Conservation (phyloP, 2,888 invertebrate genomes). For the Thymelicus sylvestris region DNA sequence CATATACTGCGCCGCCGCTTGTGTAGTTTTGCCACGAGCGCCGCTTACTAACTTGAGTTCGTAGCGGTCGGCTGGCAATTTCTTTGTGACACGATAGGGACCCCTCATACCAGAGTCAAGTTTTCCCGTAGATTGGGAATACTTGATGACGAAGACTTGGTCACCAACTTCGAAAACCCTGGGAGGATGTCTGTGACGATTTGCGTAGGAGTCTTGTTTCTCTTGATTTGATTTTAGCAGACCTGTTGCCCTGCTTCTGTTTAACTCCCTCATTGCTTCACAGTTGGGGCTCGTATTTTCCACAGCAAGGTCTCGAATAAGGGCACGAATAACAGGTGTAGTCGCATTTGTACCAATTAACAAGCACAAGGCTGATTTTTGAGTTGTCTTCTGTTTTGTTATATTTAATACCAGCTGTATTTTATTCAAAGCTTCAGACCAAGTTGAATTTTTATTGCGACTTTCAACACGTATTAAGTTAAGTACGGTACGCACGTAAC, state of each 20-base stretch:
- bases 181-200: background rate
- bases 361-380: too few species aligned
- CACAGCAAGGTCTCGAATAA: too few species aligned
- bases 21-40: background rate
- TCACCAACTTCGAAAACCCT: background rate
- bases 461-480: too few species aligned
- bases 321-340: too few species aligned
- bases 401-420: too few species aligned
- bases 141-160: background rate
- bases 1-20: constrained; percentile 8
- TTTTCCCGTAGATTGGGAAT: constrained; percentile 1
- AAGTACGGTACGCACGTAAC: too few species aligned
- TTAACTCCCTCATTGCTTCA: background rate
- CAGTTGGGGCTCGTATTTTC: too few species aligned
- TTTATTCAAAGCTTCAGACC: too few species aligned
- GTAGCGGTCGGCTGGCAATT: background rate
- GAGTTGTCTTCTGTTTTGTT: too few species aligned
- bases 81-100: background rate
- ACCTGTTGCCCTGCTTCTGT: background rate
- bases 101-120: constrained; percentile 12
- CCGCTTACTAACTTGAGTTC: background rate
- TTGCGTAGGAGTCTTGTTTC: background rate
- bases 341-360: too few species aligned
- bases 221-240: background rate
- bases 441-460: too few species aligned